Conservation (phyloP, 2,113 vertebrate species). For the Callipepla squamata region DNA sequence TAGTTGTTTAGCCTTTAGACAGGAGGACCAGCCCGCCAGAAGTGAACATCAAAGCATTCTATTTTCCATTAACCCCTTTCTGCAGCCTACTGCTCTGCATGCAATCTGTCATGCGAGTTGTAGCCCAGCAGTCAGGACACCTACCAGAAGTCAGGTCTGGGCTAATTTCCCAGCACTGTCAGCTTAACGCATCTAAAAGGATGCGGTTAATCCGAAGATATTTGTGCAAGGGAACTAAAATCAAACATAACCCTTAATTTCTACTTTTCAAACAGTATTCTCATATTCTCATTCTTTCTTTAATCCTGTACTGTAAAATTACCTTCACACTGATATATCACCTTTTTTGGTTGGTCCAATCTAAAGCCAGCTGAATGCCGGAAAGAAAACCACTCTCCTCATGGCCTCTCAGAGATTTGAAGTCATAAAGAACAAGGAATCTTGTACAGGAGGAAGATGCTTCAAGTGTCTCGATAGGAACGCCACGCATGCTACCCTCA, state of each 20-base stretch:
- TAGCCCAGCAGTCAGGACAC: conserved; percentile 45
- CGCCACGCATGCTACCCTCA: neutral
- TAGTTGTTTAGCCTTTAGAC: conserved; percentile 60
- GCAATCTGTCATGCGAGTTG: conserved; percentile 59
- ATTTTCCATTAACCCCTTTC: conserved; percentile 67
- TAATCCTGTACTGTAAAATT: neutral
- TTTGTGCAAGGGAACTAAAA: neutral
- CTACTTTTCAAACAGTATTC: neutral
- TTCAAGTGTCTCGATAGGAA: neutral
- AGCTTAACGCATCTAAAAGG: neutral
- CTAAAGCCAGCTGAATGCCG: neutral
- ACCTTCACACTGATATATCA: neutral
- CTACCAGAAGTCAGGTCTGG: conserved; percentile 43
- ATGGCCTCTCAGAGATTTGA: neutral
- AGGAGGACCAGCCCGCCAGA: conserved; percentile 62
- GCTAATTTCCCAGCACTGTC: conserved; percentile 38
- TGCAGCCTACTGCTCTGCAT: conserved; percentile 66
- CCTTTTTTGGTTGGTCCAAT: neutral
- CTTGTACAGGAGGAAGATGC: neutral
- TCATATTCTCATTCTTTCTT: neutral
- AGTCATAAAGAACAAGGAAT: neutral
- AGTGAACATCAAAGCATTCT: conserved; percentile 65
- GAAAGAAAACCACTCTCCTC: rapidly evolving
- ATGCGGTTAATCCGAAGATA: neutral
- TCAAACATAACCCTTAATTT: neutral